These are phyloP conservation scores for Lycocerus yunnanus DNA, from an alignment of 2,888 invertebrate genomes.

Conservation along the genomic window DNA sequence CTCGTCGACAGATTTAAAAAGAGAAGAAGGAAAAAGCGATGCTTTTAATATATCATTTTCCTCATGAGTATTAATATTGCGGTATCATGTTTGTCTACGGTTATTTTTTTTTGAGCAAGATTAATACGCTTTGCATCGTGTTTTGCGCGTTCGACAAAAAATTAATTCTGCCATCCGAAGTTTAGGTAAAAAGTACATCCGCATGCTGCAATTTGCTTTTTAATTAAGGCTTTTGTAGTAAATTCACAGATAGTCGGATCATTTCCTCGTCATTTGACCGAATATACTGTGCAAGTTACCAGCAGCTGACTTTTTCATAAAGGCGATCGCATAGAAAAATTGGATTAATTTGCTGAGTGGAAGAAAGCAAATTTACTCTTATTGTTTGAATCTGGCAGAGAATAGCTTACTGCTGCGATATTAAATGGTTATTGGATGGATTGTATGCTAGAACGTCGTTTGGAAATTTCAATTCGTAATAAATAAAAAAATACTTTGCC, in stretches of 20 bases:
- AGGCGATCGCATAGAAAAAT: conserved; percentile 9
- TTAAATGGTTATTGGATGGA: conserved; percentile 11
- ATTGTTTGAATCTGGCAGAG: conserved; percentile 10
- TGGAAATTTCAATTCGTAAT: not conserved
- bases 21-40: conserved; percentile 1
- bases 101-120: not conserved
- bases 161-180: not conserved
- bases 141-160: not conserved
- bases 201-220: conserved; percentile 30
- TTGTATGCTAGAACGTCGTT: not conserved
- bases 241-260: conserved; percentile 29
- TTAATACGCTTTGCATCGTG: not conserved
- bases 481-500: too few species aligned
- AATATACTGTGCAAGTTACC: conserved; percentile 19
- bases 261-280: conserved; percentile 31
- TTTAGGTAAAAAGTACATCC: not conserved
- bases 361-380: conserved; percentile 9
- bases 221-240: conserved; percentile 35
- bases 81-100: not conserved
- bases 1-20: not conserved
- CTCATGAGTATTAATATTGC: conserved; percentile 1
- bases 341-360: conserved; percentile 15
- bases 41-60: conserved; percentile 16
- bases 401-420: conserved; percentile 10
- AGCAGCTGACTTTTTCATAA: conserved; percentile 26